Evolutionary conservation across 2,113 vertebrate species (phyloP), one percentile per base, ranked within the genome.

Genomic region (western clawed frog (Xenopus tropicalis)): DNA sequence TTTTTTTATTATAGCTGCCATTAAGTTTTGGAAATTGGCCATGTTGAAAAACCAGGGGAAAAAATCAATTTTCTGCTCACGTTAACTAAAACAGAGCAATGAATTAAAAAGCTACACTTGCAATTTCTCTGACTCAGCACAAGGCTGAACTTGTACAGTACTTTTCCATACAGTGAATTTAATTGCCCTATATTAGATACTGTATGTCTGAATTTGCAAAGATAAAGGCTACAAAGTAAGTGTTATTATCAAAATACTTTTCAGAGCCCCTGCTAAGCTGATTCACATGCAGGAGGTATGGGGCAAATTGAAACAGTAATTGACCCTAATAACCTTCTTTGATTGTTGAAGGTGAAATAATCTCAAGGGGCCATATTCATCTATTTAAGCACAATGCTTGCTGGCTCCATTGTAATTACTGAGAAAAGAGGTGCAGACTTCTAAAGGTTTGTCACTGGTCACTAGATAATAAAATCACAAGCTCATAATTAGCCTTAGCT

Each of bases 401-500:
- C 29, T 37, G 29, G 29, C 29, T 79, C 81, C 69, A 81, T 79
- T 88, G 85, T 87, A 88, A 90, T 82, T 87, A 82, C 70, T 71
- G 83, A 37, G 78, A 84, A 84, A 82, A 83, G 19, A 44, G 79
- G 82, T 84, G 84, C 29, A 37, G 2, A 9, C 29, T 37, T 37
- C 84, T 0, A 72, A 84, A 85, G 84, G 82, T 89, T 86, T 86
- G 84, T 85, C 77, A 79, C 78, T 85, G 81, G 82, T 78, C 37
- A 22, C 68, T 79, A 77, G 74, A 78, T 89, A 80, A 83, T 82
- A 88, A 89, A 88, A 85, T 79, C 80, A 79, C 74, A 79, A 51
- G 74, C 65, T 86, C 88, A 82, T 87, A 88, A 93, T 90, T 89
- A 87, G 80, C 83, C 77, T 82, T 77, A 81, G 81, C 76, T 82